Conservation (phyloP, 2,797 vertebrate species). For the Enteromius fasciolatus region DNA sequence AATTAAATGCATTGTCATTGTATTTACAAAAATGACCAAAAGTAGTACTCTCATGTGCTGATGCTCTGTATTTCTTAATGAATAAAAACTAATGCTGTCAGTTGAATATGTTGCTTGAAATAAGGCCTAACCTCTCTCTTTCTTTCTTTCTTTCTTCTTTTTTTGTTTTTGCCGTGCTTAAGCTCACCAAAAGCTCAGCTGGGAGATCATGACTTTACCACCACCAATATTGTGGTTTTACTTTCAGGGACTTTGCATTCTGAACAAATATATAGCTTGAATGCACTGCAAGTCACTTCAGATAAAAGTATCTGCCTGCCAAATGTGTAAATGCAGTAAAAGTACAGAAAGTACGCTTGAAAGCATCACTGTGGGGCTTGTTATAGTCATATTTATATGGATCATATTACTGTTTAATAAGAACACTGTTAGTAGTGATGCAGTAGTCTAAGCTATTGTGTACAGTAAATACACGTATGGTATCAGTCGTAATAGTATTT, state of each 20-base stretch:
- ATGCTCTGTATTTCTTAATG: neutral
- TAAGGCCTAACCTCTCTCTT: too few relatives aligned
- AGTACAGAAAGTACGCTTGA: neutral
- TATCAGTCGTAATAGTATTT: neutral
- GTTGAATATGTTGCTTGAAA: neutral
- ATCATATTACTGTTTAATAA: neutral
- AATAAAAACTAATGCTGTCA: neutral
- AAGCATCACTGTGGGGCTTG: neutral
- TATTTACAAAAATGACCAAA: neutral
- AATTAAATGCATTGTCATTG: neutral
- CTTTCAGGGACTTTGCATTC: neutral
- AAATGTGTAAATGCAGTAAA: neutral
- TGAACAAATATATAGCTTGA: neutral
- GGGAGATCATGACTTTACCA: neutral
- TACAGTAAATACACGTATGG: neutral
- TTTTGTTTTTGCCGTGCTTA: neutral
- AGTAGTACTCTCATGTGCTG: neutral
- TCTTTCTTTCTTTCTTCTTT: neutral
- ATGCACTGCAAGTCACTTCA: neutral
- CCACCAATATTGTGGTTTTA: neutral
- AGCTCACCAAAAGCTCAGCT: neutral
- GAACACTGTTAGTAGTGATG: neutral
- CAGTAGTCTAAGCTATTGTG: neutral
- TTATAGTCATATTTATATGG: neutral
- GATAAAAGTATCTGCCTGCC: neutral